Percentiles rank a stretch among this genome's conserved stretches.
These are phyloP conservation scores for Circaetus cinerascens DNA, from an alignment of 2,113 vertebrate species.

Conservation along the genomic window DNA sequence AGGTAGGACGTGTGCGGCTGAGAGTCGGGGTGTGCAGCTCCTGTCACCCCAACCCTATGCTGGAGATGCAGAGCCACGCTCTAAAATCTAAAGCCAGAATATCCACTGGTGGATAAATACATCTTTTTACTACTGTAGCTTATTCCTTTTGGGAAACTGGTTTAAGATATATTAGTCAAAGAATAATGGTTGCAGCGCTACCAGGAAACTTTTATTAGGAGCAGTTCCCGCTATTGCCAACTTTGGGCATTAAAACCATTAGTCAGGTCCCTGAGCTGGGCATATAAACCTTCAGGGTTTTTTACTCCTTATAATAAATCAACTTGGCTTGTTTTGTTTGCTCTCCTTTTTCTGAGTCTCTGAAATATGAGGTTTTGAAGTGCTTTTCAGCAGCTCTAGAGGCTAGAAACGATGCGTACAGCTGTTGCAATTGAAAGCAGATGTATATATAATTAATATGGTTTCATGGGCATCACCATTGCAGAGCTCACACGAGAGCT, in stretches of 20 bases:
- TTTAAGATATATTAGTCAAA: constrained; percentile 9
- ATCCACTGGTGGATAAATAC: background rate
- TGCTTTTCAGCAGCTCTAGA: background rate
- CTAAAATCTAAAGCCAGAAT: background rate
- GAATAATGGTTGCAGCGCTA: constrained; percentile 4
- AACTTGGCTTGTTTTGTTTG: constrained; percentile 2
- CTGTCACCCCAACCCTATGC: fast-evolving
- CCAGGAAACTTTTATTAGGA: constrained; percentile 10
- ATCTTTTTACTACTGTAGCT: background rate
- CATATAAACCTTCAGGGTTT: background rate
- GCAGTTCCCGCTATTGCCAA: background rate
- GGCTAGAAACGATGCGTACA: background rate
- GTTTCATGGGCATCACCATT: background rate
- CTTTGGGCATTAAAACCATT: background rate
- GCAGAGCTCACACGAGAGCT: background rate
- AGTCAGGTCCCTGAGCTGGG: constrained; percentile 17
- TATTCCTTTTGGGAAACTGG: background rate
- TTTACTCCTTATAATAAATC: constrained; percentile 2
- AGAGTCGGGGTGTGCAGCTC: background rate
- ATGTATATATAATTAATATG: background rate
- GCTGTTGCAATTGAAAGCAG: background rate
- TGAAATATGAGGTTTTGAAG: constrained; percentile 1
- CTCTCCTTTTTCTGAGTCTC: background rate
- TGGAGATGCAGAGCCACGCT: background rate
- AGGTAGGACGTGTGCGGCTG: background rate